These are phyloP conservation scores for Deilephila porcellus DNA, from an alignment of 2,888 invertebrate genomes.

Conservation along the genomic window DNA sequence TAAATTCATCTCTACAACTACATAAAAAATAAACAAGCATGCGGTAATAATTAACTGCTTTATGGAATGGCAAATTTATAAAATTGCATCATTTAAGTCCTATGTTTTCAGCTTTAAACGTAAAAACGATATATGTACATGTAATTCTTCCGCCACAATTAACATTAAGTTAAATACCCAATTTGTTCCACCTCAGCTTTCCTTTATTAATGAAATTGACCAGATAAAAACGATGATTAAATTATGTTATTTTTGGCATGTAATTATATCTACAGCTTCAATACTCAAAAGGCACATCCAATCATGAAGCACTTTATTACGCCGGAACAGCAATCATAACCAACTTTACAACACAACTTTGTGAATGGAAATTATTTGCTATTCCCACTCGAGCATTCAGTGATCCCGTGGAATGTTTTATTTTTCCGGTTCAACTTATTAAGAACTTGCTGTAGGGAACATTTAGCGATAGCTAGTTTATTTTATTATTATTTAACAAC, in stretches of 20 bases:
- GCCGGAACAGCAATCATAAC: constrained; percentile 3
- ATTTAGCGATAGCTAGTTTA: not conserved
- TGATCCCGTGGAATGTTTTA: not conserved
- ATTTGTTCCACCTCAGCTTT: no score
- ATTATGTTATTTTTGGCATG: not conserved
- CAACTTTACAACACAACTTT: not conserved
- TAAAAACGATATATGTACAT: no score
- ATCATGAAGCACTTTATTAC: not conserved
- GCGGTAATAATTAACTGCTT: no score
- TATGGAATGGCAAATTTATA: no score
- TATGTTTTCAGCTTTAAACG: no score
- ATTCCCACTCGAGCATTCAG: not conserved
- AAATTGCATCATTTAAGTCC: no score
- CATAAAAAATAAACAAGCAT: no score
- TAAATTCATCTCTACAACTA: no score
- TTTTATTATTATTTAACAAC: not conserved
- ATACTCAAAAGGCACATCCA: constrained; percentile 1
- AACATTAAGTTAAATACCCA: no score
- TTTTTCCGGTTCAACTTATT: not conserved
- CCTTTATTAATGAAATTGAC: no score
- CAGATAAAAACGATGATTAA: not conserved
- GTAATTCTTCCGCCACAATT: no score
- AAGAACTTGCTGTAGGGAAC: not conserved
- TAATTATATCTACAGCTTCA: not conserved
- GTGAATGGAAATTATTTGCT: constrained; percentile 5